These are phyloP conservation scores for Clarias laeviceps DNA, from an alignment of 2,797 vertebrate species.

Conservation along the genomic window DNA sequence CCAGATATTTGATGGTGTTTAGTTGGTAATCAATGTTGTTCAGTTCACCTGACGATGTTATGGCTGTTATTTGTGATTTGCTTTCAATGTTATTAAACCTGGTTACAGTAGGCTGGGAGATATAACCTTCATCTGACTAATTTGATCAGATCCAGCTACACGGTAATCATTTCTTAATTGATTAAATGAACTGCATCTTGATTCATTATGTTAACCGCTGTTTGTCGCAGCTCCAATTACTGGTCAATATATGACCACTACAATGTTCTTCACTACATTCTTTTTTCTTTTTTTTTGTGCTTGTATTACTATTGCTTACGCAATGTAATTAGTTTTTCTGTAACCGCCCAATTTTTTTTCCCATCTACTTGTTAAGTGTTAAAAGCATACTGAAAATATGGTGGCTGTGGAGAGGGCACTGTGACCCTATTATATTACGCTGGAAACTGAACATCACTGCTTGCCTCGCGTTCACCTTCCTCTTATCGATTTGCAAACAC, in stretches of 20 bases:
- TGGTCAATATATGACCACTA: background rate
- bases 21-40: too few species aligned
- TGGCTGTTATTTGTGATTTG: too few species aligned
- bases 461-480: constrained; percentile 44
- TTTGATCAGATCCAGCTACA: background rate
- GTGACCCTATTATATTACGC: constrained; percentile 29
- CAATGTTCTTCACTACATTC: background rate
- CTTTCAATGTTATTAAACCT: background rate
- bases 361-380: background rate
- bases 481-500: constrained; percentile 54
- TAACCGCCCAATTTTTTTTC: background rate
- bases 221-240: background rate
- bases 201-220: constrained; percentile 19
- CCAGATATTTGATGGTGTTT: too few species aligned
- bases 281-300: background rate
- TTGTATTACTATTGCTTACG: background rate
- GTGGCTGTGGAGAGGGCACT: background rate
- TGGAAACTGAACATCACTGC: constrained; percentile 33
- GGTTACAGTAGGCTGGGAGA: background rate
- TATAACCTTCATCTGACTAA: constrained; percentile 1
- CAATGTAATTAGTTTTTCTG: background rate
- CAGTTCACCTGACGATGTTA: too few species aligned
- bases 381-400: background rate
- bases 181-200: background rate
- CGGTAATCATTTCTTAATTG: constrained; percentile 20